These are phyloP conservation scores for Leptura quadrifasciata DNA, from an alignment of 2,888 invertebrate genomes.

Conservation along the genomic window DNA sequence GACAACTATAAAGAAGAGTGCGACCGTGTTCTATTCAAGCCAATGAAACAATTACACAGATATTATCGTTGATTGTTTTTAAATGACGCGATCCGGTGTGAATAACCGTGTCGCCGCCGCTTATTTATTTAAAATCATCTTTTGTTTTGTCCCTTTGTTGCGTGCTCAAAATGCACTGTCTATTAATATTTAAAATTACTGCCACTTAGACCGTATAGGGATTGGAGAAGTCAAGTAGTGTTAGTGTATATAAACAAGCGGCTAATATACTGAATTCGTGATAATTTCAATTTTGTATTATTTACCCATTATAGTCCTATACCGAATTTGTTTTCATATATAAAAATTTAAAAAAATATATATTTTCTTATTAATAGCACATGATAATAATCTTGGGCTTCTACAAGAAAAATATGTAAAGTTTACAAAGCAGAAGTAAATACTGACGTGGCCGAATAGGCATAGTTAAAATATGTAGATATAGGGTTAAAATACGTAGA, in stretches of 20 bases:
- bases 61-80: slow-evolving; percentile 69
- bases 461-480: no score
- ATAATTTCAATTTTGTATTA: neutral
- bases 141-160: slow-evolving; percentile 33
- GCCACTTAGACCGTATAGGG: neutral
- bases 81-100: slow-evolving; percentile 62
- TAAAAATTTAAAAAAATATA: no score
- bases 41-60: slow-evolving; percentile 71
- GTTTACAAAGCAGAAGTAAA: no score
- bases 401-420: no score
- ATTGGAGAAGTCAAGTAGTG: neutral
- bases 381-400: no score
- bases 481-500: no score
- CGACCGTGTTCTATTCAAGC: slow-evolving; percentile 66
- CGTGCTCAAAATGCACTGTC: neutral
- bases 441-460: no score
- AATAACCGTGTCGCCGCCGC: slow-evolving; percentile 53
- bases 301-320: neutral
- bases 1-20: slow-evolving; percentile 64
- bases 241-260: neutral
- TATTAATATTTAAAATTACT: slow-evolving; percentile 11
- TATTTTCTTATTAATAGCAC: no score
- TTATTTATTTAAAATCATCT: slow-evolving; percentile 41
- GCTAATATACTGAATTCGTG: neutral
- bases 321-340: no score